phyloP scores from a whole-genome alignment of 2,113 vertebrate genomes.

The Pteruthius melanotis region DNA sequence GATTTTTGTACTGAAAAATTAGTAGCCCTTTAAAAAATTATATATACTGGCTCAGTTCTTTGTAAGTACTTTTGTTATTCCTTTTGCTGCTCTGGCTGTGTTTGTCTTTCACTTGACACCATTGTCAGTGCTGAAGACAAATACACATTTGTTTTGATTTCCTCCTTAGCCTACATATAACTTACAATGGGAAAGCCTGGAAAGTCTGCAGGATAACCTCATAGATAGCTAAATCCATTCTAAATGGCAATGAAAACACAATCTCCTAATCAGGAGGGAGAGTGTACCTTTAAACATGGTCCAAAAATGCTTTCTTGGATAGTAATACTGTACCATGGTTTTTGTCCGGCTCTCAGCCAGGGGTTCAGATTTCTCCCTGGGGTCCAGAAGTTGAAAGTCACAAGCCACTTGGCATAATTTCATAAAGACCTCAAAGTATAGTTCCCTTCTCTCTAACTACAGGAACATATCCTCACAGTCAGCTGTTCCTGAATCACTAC shows the following conservation, averaged over 20 bases:
- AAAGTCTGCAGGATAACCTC: constrained; percentile 72
- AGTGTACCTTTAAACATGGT: constrained; percentile 34
- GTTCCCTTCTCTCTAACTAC: not conserved
- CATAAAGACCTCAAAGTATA: not conserved
- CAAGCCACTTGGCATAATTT: not conserved
- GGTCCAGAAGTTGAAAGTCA: constrained; percentile 22
- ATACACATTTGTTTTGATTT: constrained; percentile 55
- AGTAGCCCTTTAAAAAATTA: not conserved
- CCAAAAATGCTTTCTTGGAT: constrained; percentile 47
- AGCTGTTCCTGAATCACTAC: constrained; percentile 25
- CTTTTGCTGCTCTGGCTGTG: constrained; percentile 13
- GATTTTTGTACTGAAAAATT: not conserved
- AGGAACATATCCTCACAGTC: not conserved
- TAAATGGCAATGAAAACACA: constrained; percentile 39
- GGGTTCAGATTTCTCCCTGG: not conserved
- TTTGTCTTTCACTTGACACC: constrained; percentile 13
- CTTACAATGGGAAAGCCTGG: constrained; percentile 54
- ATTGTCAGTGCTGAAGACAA: constrained; percentile 47
- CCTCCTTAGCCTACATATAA: constrained; percentile 38
- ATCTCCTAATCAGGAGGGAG: constrained; percentile 26
- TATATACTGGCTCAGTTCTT: not conserved
- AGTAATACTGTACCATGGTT: not conserved
- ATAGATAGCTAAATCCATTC: constrained; percentile 57
- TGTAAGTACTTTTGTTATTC: constrained; percentile 1
- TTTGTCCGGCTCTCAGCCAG: constrained; percentile 24